phyloP scores from a whole-genome alignment of 1,140 invertebrate genomes.

The Lasioglossum baleicum region DNA sequence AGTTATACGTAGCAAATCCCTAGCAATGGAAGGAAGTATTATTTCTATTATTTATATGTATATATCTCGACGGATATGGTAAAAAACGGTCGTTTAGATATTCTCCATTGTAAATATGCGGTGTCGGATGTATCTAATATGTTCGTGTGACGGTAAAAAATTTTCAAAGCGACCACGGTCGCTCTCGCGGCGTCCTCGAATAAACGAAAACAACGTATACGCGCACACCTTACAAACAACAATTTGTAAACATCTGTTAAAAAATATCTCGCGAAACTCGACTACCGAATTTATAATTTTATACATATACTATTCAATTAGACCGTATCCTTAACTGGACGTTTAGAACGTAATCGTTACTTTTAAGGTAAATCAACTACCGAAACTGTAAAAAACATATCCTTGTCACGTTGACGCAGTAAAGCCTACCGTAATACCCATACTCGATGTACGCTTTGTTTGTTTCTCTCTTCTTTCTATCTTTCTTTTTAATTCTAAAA shows the following conservation, averaged over 20 bases:
- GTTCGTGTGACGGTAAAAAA: slow-evolving; percentile 8
- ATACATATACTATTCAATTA: slow-evolving; percentile 26
- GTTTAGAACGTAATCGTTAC: slow-evolving; percentile 43
- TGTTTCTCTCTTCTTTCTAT: no score
- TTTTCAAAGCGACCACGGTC: background rate
- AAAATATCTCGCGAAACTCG: slow-evolving; percentile 25
- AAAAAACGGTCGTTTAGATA: slow-evolving; percentile 45
- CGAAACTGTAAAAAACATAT: slow-evolving; percentile 32
- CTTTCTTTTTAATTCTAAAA: slow-evolving; percentile 57
- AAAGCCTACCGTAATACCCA: slow-evolving; percentile 62
- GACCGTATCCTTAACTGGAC: slow-evolving; percentile 27
- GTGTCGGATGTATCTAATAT: background rate
- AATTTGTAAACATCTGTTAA: slow-evolving; percentile 25
- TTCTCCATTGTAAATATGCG: slow-evolving; percentile 15
- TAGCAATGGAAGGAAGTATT: slow-evolving; percentile 54
- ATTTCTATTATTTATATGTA: slow-evolving; percentile 17
- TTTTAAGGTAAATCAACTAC: slow-evolving; percentile 17
- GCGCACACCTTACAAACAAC: slow-evolving; percentile 28
- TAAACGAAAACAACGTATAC: slow-evolving; percentile 16
- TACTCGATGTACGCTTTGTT: slow-evolving; percentile 50
- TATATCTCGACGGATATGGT: slow-evolving; percentile 57
- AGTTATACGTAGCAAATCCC: slow-evolving; percentile 35
- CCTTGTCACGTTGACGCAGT: slow-evolving; percentile 31
- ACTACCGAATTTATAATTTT: slow-evolving; percentile 26
- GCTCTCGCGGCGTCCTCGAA: background rate